Base-by-base conservation (phyloP, 2,888 invertebrate species). In the Panopea generosa region DNA sequence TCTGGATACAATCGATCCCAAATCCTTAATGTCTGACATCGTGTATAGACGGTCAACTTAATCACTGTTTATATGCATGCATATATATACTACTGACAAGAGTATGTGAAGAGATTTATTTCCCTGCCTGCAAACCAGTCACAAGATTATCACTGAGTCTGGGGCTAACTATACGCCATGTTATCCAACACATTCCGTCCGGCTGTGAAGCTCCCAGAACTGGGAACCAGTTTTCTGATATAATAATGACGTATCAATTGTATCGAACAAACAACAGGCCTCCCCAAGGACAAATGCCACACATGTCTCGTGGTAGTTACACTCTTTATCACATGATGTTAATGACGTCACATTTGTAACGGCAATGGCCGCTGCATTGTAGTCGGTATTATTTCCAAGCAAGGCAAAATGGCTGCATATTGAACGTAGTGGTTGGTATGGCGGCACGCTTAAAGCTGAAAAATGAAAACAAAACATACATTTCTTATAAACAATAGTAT, bases 301-400 rank as follows among this genome's bases (percentile, higher is more conserved):
- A 43, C 63, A 63, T 3, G 53, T 2, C 1, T 63, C 43, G 22
- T 52, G 40, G 18, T 63, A 53, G 4, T 18, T 38, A 53, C 63
- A 63, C 6, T 24, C 26, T 0, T 7, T 20, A 22, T 52, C 43
- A 53, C 63, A 63, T 11, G 24, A 11, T 18, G 26, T 26, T 26
- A 27, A 16, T 7, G 18, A 40, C 2, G 63, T n/a, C 26, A 63
- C 53, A n/a, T 40, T 20, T 26, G n/a, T 22, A 40, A n/a, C 29
- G 16, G n/a, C 43, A 3, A 63, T 27, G 3, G 53, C 6, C 38
- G 16, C 18, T n/a, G 6, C 20, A 22, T 26, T 53, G 20, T 63
- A 63, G n/a, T 27, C 63, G 2, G 40, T 26, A 18, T 63, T 16
- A 16, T 40, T 26, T 9, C 24, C 22, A 2, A 63, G 40, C 16